Conservation (phyloP, 1,140 invertebrate species). For the Drosophila quadrilineata region DNA sequence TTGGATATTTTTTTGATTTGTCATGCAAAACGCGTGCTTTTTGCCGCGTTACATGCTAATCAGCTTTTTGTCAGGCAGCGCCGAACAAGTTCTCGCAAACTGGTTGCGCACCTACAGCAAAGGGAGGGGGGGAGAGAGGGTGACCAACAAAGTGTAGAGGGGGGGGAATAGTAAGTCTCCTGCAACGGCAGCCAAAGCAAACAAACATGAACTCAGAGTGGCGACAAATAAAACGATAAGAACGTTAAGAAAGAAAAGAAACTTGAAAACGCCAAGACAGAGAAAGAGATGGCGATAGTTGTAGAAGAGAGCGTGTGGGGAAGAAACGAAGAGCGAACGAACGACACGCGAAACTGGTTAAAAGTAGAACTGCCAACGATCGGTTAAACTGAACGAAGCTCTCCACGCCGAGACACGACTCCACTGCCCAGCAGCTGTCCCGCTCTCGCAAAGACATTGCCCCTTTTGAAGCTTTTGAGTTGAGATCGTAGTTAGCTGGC, state of each 20-base stretch:
- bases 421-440: not conserved
- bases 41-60: slow-evolving; percentile 9
- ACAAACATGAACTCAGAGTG: slow-evolving; percentile 64
- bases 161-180: not conserved
- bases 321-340: not conserved
- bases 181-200: slow-evolving; percentile 53
- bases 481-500: slow-evolving; percentile 32
- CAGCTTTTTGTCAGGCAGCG: slow-evolving; percentile 37
- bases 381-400: slow-evolving; percentile 50
- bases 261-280: slow-evolving; percentile 2
- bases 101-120: slow-evolving; percentile 10
- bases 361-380: slow-evolving; percentile 61
- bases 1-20: slow-evolving; percentile 15
- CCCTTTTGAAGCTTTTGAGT: slow-evolving; percentile 27
- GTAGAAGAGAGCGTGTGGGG: no score
- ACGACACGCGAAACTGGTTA: slow-evolving; percentile 58
- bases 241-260: slow-evolving; percentile 28
- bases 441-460: slow-evolving; percentile 34
- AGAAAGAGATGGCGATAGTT: not conserved
- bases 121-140: not conserved
- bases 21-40: slow-evolving; percentile 47
- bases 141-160: no score
- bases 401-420: not conserved
- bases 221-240: slow-evolving; percentile 40
- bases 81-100: slow-evolving; percentile 47